A percentile compares a stretch with the other conserved stretches of the same genome.
Evolutionary conservation across 2,113 vertebrate genomes (phyloP).

Genomic region (Tychaedon coryphoeus): DNA sequence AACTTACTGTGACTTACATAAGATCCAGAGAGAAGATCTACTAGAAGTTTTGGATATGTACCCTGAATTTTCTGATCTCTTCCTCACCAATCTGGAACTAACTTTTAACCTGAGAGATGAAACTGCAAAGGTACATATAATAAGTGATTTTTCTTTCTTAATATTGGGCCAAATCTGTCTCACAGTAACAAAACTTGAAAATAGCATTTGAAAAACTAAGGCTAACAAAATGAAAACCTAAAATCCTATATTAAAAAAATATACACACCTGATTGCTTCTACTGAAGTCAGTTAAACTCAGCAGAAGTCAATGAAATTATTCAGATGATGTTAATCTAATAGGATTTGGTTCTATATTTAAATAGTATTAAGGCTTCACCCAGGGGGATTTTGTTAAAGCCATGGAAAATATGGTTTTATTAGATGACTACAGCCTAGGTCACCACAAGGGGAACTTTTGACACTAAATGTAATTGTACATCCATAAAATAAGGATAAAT

Average conservation of each 20-base stretch:
- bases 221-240: neutral
- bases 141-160: neutral
- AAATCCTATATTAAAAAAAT: neutral
- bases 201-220: neutral
- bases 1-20: constrained; percentile 97
- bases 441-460: constrained; percentile 22
- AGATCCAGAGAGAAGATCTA: constrained; percentile 93
- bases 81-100: constrained; percentile 93
- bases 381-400: neutral
- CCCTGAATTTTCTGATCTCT: constrained; percentile 95
- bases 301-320: constrained; percentile 3
- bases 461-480: neutral
- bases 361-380: constrained; percentile 3
- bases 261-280: neutral
- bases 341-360: constrained; percentile 49
- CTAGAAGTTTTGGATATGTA: constrained; percentile 98
- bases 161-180: neutral
- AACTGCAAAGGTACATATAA: constrained; percentile 78
- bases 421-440: neutral
- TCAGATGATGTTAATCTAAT: constrained; percentile 12
- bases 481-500: neutral
- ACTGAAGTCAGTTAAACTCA: neutral
- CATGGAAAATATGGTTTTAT: neutral
- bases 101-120: constrained; percentile 97
- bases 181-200: neutral